phyloP scores from a whole-genome alignment of 53 echinoderm and acorn worm genomes.

The Antedon mediterranea region DNA sequence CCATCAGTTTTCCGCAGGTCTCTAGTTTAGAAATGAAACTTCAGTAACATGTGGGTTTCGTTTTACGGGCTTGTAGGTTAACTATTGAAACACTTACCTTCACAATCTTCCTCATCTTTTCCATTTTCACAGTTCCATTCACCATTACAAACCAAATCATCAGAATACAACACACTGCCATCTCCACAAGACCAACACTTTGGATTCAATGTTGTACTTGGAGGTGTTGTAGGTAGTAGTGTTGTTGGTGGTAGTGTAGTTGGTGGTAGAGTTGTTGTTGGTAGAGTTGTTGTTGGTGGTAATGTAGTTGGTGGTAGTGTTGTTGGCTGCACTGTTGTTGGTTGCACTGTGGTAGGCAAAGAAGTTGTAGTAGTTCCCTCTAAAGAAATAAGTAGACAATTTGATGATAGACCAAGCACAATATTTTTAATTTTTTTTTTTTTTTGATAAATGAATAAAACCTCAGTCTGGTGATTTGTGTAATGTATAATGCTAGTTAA shows the following conservation, averaged over 20 bases:
- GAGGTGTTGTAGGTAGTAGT: background rate
- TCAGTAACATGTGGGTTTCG: too few species aligned
- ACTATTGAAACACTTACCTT: background rate
- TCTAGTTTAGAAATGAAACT: too few species aligned
- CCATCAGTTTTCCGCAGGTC: too few species aligned
- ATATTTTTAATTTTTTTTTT: too few species aligned
- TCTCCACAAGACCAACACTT: background rate
- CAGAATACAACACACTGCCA: background rate
- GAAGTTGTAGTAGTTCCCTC: background rate
- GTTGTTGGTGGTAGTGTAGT: background rate
- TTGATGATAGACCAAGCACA: too few species aligned
- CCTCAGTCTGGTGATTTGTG: too few species aligned
- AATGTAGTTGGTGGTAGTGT: background rate
- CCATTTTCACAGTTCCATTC: background rate
- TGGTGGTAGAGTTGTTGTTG: background rate
- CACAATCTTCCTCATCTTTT: background rate
- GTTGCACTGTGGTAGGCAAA: background rate
- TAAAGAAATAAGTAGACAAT: background rate
- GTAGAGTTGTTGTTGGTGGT: background rate
- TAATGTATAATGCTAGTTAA: too few species aligned
- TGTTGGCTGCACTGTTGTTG: background rate
- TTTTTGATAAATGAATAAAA: too few species aligned
- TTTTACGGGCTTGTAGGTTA: too few species aligned
- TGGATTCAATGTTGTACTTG: background rate
- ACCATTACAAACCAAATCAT: background rate